Evolutionary conservation across 2,113 vertebrate genomes (phyloP).

Genomic region (Strix aluco): DNA sequence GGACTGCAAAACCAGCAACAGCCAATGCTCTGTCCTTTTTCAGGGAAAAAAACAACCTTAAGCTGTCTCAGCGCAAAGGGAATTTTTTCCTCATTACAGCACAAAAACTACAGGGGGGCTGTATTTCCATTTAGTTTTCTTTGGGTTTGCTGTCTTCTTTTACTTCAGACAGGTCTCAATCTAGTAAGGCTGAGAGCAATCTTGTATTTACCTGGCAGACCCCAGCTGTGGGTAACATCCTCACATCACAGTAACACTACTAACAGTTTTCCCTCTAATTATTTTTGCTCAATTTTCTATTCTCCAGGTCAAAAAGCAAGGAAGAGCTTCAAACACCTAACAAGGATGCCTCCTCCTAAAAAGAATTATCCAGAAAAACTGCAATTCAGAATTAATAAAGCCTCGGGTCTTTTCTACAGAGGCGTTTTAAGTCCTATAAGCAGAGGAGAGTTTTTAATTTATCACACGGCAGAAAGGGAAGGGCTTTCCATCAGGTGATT

Average conservation of each 20-base stretch:
- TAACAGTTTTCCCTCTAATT: neutral
- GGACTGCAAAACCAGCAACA: neutral
- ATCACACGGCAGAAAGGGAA: neutral
- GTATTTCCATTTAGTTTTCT: neutral
- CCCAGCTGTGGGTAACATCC: neutral
- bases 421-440: neutral
- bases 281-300: neutral
- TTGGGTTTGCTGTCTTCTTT: neutral
- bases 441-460: conserved; percentile 3
- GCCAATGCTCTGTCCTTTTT: neutral
- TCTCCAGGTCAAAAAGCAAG: neutral
- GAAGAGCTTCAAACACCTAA: neutral
- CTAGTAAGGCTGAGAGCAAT: neutral
- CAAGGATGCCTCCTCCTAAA: neutral
- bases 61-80: neutral
- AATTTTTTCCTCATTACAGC: neutral
- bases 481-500: conserved; percentile 18
- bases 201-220: neutral
- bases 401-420: neutral
- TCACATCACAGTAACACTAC: rapidly evolving
- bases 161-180: neutral
- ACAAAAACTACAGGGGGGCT: rapidly evolving
- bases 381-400: neutral
- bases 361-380: neutral
- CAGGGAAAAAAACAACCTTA: neutral